Evolutionary conservation across 2,888 invertebrate species (phyloP).

Genomic region (Colostygia pectinataria): DNA sequence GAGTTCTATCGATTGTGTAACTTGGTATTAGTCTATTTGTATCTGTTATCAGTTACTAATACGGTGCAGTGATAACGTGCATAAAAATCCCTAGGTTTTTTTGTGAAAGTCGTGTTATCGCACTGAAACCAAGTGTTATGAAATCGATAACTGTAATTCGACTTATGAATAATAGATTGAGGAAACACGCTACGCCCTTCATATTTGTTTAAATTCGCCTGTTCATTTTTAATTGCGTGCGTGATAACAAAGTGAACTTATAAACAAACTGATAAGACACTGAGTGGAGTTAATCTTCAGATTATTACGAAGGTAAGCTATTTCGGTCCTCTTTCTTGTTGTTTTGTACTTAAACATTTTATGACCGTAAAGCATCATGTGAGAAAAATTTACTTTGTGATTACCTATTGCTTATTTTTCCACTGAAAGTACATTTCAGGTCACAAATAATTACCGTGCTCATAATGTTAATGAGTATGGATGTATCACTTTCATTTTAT

Average conservation of each 20-base stretch:
- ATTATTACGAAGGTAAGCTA: slow-evolving; percentile 9
- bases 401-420: too few species aligned
- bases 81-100: slow-evolving; percentile 40
- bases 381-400: too few species aligned
- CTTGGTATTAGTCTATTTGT: slow-evolving; percentile 3
- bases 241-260: slow-evolving; percentile 39
- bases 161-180: slow-evolving; percentile 44
- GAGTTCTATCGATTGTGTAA: slow-evolving; percentile 13
- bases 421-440: too few species aligned
- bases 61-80: slow-evolving; percentile 22
- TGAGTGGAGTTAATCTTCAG: slow-evolving; percentile 5
- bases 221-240: slow-evolving; percentile 45
- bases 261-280: slow-evolving; percentile 16
- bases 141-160: slow-evolving; percentile 49
- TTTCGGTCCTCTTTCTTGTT: not conserved
- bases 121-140: slow-evolving; percentile 33
- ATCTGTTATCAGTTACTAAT: slow-evolving; percentile 33
- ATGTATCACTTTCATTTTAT: too few species aligned
- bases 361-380: too few species aligned
- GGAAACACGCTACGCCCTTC: slow-evolving; percentile 53
- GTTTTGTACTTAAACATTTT: too few species aligned
- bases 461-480: too few species aligned
- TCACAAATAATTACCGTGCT: too few species aligned
- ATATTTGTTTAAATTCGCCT: slow-evolving; percentile 36
- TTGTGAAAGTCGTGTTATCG: slow-evolving; percentile 41